Conservation (phyloP, 2,113 vertebrate species). For the Polyodon spathula region DNA sequence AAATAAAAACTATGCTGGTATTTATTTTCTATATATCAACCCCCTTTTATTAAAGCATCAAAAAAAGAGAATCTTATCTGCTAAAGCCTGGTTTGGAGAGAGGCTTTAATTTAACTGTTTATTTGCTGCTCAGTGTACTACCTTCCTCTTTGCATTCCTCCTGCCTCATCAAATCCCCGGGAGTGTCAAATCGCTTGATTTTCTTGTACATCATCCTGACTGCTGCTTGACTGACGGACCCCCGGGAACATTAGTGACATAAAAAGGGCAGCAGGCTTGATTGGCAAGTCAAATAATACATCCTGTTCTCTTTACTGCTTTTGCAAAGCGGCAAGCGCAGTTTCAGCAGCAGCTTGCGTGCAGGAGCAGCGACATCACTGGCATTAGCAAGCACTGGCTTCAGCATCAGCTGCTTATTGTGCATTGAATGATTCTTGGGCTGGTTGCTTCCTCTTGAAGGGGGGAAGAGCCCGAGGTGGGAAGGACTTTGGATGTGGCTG, state of each 20-base stretch:
- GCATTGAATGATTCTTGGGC: slow-evolving; percentile 33
- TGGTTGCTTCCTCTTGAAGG: slow-evolving; percentile 20
- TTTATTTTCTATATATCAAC: no score
- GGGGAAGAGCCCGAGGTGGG: slow-evolving; percentile 11
- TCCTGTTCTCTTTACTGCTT: slow-evolving; percentile 38
- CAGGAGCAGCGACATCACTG: slow-evolving; percentile 30
- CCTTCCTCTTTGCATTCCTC: slow-evolving; percentile 15
- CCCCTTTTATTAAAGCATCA: no score
- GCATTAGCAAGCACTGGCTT: slow-evolving; percentile 11
- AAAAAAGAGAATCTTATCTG: no score
- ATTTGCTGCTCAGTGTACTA: background rate
- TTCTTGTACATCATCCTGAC: slow-evolving; percentile 35
- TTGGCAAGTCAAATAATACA: slow-evolving; percentile 49
- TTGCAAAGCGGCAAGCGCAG: slow-evolving; percentile 17
- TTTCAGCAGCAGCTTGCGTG: slow-evolving; percentile 36
- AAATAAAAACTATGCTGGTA: no score
- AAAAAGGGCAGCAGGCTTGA: slow-evolving; percentile 44
- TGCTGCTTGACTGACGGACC: slow-evolving; percentile 45
- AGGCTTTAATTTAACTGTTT: slow-evolving; percentile 22
- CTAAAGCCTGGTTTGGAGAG: background rate
- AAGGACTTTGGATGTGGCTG: slow-evolving; percentile 46
- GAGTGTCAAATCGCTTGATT: slow-evolving; percentile 31
- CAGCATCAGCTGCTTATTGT: slow-evolving; percentile 26
- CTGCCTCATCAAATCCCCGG: slow-evolving; percentile 20
- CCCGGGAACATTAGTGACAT: slow-evolving; percentile 38